Base-by-base conservation (phyloP, 2,797 vertebrate species). In the Anomalospiza imberbis region DNA sequence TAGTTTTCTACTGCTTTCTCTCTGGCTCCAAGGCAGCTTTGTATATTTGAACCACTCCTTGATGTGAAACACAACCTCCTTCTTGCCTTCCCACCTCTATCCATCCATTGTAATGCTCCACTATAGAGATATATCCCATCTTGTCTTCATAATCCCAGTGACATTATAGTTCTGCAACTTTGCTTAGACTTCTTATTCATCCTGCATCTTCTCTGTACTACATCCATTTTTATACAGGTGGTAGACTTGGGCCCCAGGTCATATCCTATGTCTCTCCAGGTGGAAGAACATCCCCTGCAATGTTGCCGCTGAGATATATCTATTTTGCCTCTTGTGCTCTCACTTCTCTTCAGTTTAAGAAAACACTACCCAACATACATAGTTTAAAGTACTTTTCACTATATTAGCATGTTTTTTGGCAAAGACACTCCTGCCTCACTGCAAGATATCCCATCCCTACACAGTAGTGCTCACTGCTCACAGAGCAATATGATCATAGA, bases 341-440 rank as follows among this genome's bases (percentile, higher is more conserved):
- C 44, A 32, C 9, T 54, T 62, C 26, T 70, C n/a, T 77, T 71
- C 17, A 18, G 13, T 17, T 70, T 66, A 85, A 48, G 48, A 31
- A 60, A 85, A 34, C 0, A 0, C 8, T 17, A 58, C 11, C 2
- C 17, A 40, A 24, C 2, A 7, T 5, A n/a, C 7, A 31, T 8
- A 34, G 9, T 38, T 66, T 71, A 57, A 82, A 67, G 15, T 36
- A 67, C 2, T 75, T 58, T 16, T 78, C 22, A 10, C 4, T 32
- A 50, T 2, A 40, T 47, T 40, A 58, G 6, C 57, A 67, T n/a
- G 4, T 32, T 70, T 17, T 2, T 22, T 86, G 68, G 45, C 44
- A 67, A 79, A 72, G 40, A 17, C 20, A 15, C 18, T 50, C 18
- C 65, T 51, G 13, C 24, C 19, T 51, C 50, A n/a, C 42, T 72